Percentiles rank a stretch among this genome's conserved stretches.
phyloP scores from a whole-genome alignment of 2,797 vertebrate species.

The Acestrorhynchus altus region DNA sequence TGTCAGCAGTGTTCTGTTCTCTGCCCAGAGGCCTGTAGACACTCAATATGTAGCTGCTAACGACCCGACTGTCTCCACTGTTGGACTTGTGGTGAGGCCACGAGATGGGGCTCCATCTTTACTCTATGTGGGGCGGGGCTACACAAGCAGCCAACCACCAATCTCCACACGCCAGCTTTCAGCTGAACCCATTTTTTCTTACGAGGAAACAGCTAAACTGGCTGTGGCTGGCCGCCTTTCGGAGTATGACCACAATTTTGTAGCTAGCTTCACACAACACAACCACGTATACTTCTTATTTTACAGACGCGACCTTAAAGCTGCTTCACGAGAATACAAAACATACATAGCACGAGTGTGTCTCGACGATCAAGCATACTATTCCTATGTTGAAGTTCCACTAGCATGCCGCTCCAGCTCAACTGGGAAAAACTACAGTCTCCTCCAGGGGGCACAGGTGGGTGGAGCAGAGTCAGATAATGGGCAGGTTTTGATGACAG shows the following conservation, averaged over 20 bases:
- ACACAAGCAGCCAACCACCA: conserved; percentile 92
- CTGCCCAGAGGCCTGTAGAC: conserved; percentile 89
- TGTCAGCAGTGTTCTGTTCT: conserved; percentile 82
- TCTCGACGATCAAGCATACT: conserved; percentile 91
- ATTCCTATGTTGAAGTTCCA: conserved; percentile 94
- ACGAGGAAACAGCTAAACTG: conserved; percentile 94
- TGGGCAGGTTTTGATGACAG: conserved; percentile 84
- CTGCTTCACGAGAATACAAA: conserved; percentile 87
- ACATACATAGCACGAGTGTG: conserved; percentile 93
- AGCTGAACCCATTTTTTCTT: conserved; percentile 89
- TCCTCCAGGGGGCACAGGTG: conserved; percentile 90
- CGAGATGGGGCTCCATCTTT: conserved; percentile 79
- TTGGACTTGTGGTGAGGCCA: conserved; percentile 87
- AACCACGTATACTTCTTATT: conserved; percentile 92
- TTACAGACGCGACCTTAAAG: conserved; percentile 91
- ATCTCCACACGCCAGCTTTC: conserved; percentile 91
- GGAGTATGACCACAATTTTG: conserved; percentile 94
- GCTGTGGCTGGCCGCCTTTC: conserved; percentile 90
- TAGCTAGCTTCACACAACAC: conserved; percentile 83
- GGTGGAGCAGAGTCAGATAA: conserved; percentile 60
- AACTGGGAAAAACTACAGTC: conserved; percentile 76
- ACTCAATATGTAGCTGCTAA: conserved; percentile 96
- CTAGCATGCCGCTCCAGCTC: conserved; percentile 78
- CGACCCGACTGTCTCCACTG: conserved; percentile 87
- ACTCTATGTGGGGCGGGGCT: conserved; percentile 93